Percentiles rank a stretch among this genome's conserved stretches.
Evolutionary conservation across 2,113 vertebrate species (phyloP).

Genomic region (Corythoichthys intestinalis): DNA sequence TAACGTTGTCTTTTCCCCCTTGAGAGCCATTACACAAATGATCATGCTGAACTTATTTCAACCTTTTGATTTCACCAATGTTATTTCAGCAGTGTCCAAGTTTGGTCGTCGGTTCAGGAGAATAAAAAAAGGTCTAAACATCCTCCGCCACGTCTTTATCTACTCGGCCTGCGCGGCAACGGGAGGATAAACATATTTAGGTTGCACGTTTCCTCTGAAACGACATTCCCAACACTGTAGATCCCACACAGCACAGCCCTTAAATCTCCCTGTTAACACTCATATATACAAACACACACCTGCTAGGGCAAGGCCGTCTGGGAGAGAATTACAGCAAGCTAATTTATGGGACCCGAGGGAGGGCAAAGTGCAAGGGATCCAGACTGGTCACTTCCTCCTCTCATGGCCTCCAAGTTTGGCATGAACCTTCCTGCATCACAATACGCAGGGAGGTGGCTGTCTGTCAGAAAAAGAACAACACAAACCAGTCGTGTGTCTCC

Average conservation of each 20-base stretch:
- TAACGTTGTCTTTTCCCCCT: conserved; percentile 41
- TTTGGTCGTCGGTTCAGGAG: not conserved
- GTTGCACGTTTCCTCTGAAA: conserved; percentile 68
- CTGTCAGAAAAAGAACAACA: not conserved
- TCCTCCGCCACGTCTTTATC: conserved; percentile 55
- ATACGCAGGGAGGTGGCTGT: not conserved
- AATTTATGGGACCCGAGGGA: conserved; percentile 75
- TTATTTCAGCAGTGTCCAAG: conserved; percentile 38
- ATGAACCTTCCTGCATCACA: conserved; percentile 4
- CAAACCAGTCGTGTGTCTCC: not conserved
- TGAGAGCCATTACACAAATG: conserved; percentile 27
- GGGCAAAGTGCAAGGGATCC: conserved; percentile 65
- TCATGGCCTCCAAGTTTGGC: conserved; percentile 39
- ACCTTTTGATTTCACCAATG: conserved; percentile 50
- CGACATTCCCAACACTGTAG: conserved; percentile 69
- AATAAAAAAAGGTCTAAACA: conserved; percentile 16
- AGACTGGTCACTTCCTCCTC: conserved; percentile 70
- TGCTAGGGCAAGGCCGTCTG: conserved; percentile 71
- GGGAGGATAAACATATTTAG: conserved; percentile 73
- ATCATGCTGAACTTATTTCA: conserved; percentile 58
- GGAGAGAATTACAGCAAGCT: conserved; percentile 70
- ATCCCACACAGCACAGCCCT: conserved; percentile 68
- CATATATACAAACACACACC: conserved; percentile 78
- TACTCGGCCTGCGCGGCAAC: conserved; percentile 38
- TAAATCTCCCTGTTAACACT: conserved; percentile 62